phyloP scores from a whole-genome alignment of 2,113 vertebrate genomes.

The Oriolus oriolus region DNA sequence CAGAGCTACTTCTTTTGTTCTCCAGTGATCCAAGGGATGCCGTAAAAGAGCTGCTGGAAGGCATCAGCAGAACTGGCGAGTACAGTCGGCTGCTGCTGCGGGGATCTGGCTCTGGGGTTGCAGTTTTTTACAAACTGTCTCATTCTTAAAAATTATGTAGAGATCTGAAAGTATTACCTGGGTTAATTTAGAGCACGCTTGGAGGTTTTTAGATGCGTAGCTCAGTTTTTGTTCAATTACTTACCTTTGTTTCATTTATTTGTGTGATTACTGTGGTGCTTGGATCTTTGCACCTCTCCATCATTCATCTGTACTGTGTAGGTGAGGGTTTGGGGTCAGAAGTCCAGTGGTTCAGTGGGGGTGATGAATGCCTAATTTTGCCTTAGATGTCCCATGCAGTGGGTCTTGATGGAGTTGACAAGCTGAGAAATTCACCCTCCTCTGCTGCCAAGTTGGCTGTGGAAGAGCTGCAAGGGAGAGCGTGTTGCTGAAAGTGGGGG shows the following conservation, averaged over 20 bases:
- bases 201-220: neutral
- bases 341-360: neutral
- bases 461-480: neutral
- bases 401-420: rapidly evolving
- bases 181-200: neutral
- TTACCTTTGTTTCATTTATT: neutral
- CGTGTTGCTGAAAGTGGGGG: neutral
- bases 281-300: neutral
- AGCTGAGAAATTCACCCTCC: neutral
- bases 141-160: neutral
- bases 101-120: neutral
- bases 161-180: neutral
- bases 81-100: rapidly evolving
- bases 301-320: rapidly evolving
- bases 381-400: neutral
- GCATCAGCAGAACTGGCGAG: neutral
- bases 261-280: rapidly evolving
- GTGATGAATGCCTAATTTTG: neutral
- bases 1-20: neutral
- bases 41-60: neutral
- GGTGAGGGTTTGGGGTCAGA: neutral
- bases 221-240: neutral
- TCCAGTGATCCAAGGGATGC: neutral
- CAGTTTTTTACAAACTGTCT: neutral
- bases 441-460: neutral